Conservation (phyloP, 53 echinoderm and acorn worm species). For the Mesocentrotus franciscanus region DNA sequence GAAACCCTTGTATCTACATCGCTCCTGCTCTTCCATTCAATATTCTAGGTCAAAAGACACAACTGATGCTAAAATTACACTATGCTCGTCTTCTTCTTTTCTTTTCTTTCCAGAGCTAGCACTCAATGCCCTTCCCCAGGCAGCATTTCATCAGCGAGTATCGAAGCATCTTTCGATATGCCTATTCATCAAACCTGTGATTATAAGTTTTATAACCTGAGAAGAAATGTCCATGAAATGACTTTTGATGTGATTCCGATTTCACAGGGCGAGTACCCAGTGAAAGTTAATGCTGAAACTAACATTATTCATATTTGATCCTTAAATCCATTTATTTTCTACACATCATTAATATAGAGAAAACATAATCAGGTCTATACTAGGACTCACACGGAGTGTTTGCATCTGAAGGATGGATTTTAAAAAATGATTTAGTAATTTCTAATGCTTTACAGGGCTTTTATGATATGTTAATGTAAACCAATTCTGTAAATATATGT, state of each 20-base stretch:
- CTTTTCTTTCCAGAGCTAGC: neutral
- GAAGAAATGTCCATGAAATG: neutral
- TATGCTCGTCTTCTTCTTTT: neutral
- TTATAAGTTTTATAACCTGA: neutral
- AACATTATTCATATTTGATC: too few species aligned
- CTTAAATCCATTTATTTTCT: too few species aligned
- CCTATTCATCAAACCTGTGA: neutral
- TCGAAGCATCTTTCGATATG: neutral
- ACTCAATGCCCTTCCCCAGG: neutral
- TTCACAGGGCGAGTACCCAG: neutral
- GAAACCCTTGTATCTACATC: conserved; percentile 15
- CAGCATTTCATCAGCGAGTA: neutral
- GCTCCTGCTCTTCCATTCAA: neutral
- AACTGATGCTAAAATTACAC: conserved; percentile 48
- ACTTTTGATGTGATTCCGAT: neutral
- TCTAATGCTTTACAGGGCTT: too few species aligned
- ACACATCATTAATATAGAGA: too few species aligned
- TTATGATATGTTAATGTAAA: too few species aligned
- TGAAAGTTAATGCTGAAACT: neutral
- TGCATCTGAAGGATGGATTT: too few species aligned
- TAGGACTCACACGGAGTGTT: too few species aligned
- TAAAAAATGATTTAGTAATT: too few species aligned
- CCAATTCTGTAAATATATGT: too few species aligned
- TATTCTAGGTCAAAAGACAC: conserved; percentile 8
- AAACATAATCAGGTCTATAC: too few species aligned